Conservation (phyloP, 2,113 vertebrate genomes). For the Phaethornis superciliosus region DNA sequence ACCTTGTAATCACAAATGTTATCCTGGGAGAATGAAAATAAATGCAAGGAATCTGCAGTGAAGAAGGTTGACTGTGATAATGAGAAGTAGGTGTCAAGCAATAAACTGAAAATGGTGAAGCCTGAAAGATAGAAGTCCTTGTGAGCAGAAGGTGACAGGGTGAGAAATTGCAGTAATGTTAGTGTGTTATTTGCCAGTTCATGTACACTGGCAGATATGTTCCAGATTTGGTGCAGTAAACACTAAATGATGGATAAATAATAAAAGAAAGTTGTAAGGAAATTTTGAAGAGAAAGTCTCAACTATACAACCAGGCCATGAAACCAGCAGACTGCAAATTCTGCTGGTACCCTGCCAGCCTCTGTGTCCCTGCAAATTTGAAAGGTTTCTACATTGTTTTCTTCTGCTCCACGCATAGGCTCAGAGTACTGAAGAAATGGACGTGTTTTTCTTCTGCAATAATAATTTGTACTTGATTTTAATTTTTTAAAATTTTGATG, state of each 20-base stretch:
- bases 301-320: background rate
- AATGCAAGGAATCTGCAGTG: background rate
- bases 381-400: background rate
- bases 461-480: background rate
- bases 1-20: background rate
- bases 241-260: background rate
- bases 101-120: background rate
- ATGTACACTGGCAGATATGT: background rate
- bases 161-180: background rate
- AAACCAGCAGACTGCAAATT: background rate
- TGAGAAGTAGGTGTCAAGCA: background rate
- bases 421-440: background rate
- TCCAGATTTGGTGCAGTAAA: background rate
- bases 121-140: background rate
- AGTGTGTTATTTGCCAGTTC: background rate
- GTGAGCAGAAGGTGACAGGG: background rate
- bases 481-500: fast-evolving
- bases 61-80: background rate
- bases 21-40: background rate
- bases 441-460: background rate
- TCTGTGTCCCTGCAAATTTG: background rate
- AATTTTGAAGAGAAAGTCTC: background rate
- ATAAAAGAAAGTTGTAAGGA: background rate
- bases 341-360: background rate
- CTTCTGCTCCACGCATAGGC: background rate